Evolutionary conservation across 2,797 vertebrate genomes (phyloP).

Genomic region (Anas capensis): DNA sequence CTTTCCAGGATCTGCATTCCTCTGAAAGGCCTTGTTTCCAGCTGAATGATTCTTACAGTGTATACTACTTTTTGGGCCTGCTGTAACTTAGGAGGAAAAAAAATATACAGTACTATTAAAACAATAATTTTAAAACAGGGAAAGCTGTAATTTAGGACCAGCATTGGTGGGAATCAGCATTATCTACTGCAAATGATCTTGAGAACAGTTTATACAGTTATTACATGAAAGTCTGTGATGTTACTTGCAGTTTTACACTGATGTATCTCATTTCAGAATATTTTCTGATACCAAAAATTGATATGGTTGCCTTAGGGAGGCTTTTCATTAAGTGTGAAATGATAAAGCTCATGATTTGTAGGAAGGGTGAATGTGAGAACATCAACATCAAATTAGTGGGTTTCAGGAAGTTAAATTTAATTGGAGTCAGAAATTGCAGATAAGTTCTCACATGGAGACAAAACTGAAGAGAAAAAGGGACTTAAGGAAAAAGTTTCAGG

Average conservation of each 20-base stretch:
- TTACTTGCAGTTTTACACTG: conserved; percentile 4
- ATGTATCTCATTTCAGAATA: conserved; percentile 21
- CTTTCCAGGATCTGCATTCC: not conserved
- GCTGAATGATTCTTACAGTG: not conserved
- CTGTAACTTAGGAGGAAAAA: not conserved
- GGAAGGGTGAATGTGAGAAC: not conserved
- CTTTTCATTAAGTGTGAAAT: conserved; percentile 26
- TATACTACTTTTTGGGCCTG: not conserved
- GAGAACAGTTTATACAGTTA: not conserved
- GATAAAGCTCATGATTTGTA: conserved; percentile 29
- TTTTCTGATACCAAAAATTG: not conserved
- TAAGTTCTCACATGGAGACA: not conserved
- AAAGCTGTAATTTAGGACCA: not conserved
- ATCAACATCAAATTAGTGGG: conserved; percentile 4
- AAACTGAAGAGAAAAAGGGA: not conserved
- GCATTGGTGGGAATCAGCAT: not conserved
- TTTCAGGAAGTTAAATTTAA: conserved; percentile 26
- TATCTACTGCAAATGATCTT: not conserved
- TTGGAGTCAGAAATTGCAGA: conserved; percentile 15
- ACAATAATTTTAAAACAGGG: not conserved
- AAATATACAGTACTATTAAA: not conserved
- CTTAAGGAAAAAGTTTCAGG: not conserved
- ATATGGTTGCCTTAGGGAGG: not conserved
- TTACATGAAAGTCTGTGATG: not conserved
- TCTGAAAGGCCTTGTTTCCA: not conserved